A percentile compares a stretch with the other conserved stretches of the same genome.
Conservation (phyloP, 2,113 vertebrate species). For the Sinocyclocheilus anshuiensis region DNA sequence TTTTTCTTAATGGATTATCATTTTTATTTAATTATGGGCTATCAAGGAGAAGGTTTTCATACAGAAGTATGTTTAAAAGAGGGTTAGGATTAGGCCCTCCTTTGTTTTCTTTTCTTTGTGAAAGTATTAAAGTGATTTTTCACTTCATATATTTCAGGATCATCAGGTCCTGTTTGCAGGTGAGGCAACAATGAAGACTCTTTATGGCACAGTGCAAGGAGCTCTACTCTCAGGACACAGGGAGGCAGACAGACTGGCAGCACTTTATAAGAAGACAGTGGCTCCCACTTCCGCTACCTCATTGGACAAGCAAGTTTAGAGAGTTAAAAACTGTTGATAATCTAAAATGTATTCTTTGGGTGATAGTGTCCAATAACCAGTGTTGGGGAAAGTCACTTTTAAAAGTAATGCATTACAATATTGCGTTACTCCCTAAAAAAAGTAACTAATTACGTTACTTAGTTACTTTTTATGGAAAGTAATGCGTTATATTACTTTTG, state of each 20-base stretch:
- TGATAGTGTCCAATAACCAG: neutral
- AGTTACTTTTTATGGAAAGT: too few relatives aligned
- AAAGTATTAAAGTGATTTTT: neutral
- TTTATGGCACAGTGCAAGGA: constrained; percentile 62
- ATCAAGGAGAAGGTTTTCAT: neutral
- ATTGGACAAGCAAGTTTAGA: constrained; percentile 7
- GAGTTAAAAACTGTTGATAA: neutral
- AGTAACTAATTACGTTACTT: too few relatives aligned
- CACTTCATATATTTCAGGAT: constrained; percentile 42
- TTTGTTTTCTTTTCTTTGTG: neutral
- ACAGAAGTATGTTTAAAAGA: neutral
- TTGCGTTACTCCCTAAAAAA: too few relatives aligned
- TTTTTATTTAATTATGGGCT: too few relatives aligned
- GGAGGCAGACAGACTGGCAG: constrained; percentile 59
- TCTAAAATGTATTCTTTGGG: neutral
- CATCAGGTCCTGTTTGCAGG: constrained; percentile 63
- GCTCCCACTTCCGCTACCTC: neutral
- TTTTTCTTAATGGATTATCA: too few relatives aligned
- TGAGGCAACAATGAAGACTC: constrained; percentile 56
- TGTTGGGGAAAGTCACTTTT: too few relatives aligned
- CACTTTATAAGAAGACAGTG: constrained; percentile 36
- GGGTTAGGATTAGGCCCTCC: neutral
- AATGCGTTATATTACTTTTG: too few relatives aligned
- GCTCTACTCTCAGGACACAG: constrained; percentile 57
- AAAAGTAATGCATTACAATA: too few relatives aligned